Evolutionary conservation across 2,113 vertebrate genomes (phyloP).

Genomic region (Procavia capensis): DNA sequence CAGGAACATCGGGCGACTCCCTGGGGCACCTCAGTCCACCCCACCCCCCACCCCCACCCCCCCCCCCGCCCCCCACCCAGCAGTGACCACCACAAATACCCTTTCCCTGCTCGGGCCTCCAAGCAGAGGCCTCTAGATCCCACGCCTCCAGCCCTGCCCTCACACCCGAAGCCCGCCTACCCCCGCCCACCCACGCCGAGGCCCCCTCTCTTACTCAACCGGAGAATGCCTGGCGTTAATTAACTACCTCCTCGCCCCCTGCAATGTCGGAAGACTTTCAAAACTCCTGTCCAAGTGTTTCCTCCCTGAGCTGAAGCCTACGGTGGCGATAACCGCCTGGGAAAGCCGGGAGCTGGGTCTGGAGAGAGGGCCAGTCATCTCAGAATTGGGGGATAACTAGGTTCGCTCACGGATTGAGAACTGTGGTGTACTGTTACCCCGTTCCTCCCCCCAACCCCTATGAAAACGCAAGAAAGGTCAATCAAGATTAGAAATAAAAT

Average conservation of each 20-base stretch:
- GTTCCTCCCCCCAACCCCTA: background rate
- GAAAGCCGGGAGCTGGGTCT: background rate
- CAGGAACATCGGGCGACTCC: background rate
- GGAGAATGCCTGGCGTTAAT: background rate
- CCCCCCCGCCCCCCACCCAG: background rate
- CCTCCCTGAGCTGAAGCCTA: constrained; percentile 10
- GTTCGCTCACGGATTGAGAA: background rate
- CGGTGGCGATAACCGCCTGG: background rate
- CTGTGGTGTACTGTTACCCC: background rate
- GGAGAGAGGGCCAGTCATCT: background rate
- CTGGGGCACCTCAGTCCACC: background rate
- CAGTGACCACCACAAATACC: background rate
- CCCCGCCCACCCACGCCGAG: constrained; percentile 75
- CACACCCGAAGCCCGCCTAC: background rate
- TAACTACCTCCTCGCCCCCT: constrained; percentile 41
- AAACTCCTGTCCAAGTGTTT: constrained; percentile 42
- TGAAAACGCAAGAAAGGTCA: background rate
- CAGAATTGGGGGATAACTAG: background rate
- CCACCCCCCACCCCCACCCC: background rate
- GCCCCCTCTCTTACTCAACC: background rate
- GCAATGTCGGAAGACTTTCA: constrained; percentile 15
- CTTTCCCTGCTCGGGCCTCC: background rate
- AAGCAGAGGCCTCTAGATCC: background rate
- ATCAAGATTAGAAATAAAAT: constrained; percentile 25
- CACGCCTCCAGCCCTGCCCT: background rate